phyloP scores from a whole-genome alignment of 2,113 vertebrate species.

The Triplophysa dalaica region DNA sequence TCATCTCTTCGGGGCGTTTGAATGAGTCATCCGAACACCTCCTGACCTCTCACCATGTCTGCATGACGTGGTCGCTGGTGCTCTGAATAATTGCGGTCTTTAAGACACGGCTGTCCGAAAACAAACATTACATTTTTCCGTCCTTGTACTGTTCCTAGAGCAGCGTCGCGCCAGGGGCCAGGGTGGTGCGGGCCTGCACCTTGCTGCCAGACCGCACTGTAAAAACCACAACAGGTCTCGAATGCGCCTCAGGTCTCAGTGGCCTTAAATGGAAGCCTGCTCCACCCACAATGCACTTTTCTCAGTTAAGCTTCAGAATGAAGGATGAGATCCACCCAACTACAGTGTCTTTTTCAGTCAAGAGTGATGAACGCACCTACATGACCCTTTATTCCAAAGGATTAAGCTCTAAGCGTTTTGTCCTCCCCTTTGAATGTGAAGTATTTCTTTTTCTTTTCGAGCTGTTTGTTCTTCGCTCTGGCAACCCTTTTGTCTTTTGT shows the following conservation, averaged over 20 bases:
- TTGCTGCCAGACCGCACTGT: conserved; percentile 26
- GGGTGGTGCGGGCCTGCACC: conserved; percentile 29
- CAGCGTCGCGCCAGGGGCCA: conserved; percentile 37
- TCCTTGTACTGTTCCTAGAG: conserved; percentile 17
- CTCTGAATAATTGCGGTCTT: conserved; percentile 41
- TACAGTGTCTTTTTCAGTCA: not conserved
- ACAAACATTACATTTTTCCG: conserved; percentile 45
- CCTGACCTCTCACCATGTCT: conserved; percentile 36
- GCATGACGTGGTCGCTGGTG: conserved; percentile 2
- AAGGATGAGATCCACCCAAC: conserved; percentile 24
- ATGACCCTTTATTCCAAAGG: conserved; percentile 8
- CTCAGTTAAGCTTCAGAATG: conserved; percentile 7
- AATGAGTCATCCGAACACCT: conserved; percentile 38
- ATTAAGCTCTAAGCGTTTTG: conserved; percentile 11
- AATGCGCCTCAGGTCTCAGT: conserved; percentile 18
- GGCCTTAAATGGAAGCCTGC: conserved; percentile 38
- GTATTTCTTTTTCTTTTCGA: conserved; percentile 35
- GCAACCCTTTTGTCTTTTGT: conserved; percentile 30
- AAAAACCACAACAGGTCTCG: conserved; percentile 37
- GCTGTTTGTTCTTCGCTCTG: conserved; percentile 5
- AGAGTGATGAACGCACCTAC: conserved; percentile 11
- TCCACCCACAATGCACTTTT: conserved; percentile 16
- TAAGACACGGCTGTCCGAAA: conserved; percentile 27
- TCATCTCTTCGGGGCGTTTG: conserved; percentile 33
- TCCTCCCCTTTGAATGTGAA: conserved; percentile 28